Percentiles rank a stretch among this genome's conserved stretches.
Evolutionary conservation across 2,888 invertebrate species (phyloP).

Genomic region (Leptarthrus brevirostris): DNA sequence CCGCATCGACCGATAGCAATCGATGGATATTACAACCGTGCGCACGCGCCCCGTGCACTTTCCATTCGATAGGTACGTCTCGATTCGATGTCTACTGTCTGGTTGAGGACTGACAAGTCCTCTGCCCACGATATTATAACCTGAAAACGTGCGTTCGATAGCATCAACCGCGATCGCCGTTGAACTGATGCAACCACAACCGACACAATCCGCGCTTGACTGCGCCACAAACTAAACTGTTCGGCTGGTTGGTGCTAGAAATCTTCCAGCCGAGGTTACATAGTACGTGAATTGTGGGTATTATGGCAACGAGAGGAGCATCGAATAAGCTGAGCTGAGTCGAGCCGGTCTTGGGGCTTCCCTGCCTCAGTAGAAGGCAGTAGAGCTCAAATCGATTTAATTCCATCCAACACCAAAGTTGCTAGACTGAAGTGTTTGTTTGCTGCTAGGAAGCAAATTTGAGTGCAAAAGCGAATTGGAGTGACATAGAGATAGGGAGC

Average conservation of each 20-base stretch:
- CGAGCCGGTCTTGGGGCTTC: slow-evolving; percentile 48
- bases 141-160: neutral
- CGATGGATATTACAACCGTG: neutral
- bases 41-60: slow-evolving; percentile 6
- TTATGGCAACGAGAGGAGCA: neutral
- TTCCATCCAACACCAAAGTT: slow-evolving; percentile 7
- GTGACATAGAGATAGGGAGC: neutral
- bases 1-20: too few relatives aligned
- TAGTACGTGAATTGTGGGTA: neutral
- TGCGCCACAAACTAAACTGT: slow-evolving; percentile 39
- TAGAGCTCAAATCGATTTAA: slow-evolving; percentile 40
- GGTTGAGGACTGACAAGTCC: too few relatives aligned
- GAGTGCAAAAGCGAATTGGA: neutral
- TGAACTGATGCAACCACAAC: neutral
- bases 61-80: neutral
- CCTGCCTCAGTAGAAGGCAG: slow-evolving; percentile 3
- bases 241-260: slow-evolving; percentile 24
- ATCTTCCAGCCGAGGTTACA: slow-evolving; percentile 18
- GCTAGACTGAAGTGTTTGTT: neutral
- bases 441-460: neutral
- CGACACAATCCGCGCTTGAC: slow-evolving; percentile 37
- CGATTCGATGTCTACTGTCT: too few relatives aligned
- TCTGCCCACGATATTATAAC: too few relatives aligned
- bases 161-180: neutral
- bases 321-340: slow-evolving; percentile 1